Evolutionary conservation across 1,140 invertebrate genomes (phyloP).

Genomic region (Eurosta solidaginis): DNA sequence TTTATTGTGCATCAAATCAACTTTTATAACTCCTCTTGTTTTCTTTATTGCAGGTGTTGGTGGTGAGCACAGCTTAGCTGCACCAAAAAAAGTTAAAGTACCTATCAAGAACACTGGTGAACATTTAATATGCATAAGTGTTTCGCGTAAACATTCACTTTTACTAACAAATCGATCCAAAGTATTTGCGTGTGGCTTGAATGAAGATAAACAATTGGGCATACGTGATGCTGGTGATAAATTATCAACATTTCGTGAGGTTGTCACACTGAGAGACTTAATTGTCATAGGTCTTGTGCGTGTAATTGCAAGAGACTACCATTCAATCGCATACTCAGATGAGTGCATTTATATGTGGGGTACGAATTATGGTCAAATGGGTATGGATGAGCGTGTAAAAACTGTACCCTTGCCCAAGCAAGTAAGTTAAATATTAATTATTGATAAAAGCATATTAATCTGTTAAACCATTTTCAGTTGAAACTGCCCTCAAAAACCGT

Average conservation of each 20-base stretch:
- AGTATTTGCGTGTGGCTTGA: constrained; percentile 71
- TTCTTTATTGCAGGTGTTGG: constrained; percentile 44
- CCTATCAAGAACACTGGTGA: constrained; percentile 60
- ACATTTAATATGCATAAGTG: constrained; percentile 51
- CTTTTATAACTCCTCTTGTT: not conserved
- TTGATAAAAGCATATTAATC: not conserved
- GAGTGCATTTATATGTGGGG: constrained; percentile 67
- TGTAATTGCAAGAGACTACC: constrained; percentile 63
- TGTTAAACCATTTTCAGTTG: constrained; percentile 33
- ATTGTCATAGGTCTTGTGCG: constrained; percentile 39
- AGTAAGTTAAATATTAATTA: constrained; percentile 41
- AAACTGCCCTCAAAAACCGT: constrained; percentile 42
- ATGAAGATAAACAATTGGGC: constrained; percentile 69
- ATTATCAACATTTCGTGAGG: constrained; percentile 63
- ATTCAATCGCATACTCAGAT: constrained; percentile 69
- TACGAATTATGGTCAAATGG: constrained; percentile 74
- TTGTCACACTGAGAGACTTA: constrained; percentile 49
- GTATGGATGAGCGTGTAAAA: constrained; percentile 52
- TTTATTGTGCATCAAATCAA: not conserved
- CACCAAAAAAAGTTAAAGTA: constrained; percentile 63
- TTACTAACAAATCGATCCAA: constrained; percentile 63
- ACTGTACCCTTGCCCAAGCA: constrained; percentile 49
- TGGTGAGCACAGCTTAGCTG: constrained; percentile 64
- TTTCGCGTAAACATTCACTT: constrained; percentile 68
- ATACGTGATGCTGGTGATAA: constrained; percentile 62